Percentiles rank a stretch among this genome's conserved stretches.
phyloP scores from a whole-genome alignment of 92 coral and sea anemone species.

The Bergia sp. region DNA sequence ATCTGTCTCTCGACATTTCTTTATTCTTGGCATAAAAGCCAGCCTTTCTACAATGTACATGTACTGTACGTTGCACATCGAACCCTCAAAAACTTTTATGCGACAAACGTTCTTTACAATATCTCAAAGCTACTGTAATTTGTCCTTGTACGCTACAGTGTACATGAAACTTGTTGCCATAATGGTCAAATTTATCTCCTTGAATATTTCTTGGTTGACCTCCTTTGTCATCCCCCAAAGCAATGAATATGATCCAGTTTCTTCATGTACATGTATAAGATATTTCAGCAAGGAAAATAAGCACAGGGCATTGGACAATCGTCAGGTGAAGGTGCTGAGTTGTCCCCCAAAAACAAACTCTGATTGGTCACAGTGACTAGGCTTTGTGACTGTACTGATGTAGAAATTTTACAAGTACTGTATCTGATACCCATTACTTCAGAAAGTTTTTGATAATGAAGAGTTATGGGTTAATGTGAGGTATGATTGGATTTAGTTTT shows the following conservation, averaged over 20 bases:
- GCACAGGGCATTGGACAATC: neutral
- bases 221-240: neutral
- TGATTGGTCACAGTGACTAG: constrained; percentile 9
- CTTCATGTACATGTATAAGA: neutral
- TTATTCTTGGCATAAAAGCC: neutral
- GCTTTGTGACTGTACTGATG: neutral
- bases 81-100: constrained; percentile 8
- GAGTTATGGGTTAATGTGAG: neutral
- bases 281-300: neutral
- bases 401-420: neutral
- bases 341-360: constrained; percentile 1
- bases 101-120: neutral
- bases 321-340: constrained; percentile 2
- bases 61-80: neutral
- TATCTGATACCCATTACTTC: neutral
- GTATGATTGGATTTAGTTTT: neutral
- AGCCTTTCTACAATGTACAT: constrained; percentile 13
- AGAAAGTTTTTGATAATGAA: neutral
- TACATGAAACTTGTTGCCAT: neutral
- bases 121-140: constrained; percentile 2
- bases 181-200: constrained; percentile 1
- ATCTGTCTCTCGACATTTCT: neutral
- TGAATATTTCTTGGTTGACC: neutral
- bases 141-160: neutral
- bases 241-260: neutral